phyloP scores from a whole-genome alignment of 2,113 vertebrate species.

The Tachysurus vachellii region DNA sequence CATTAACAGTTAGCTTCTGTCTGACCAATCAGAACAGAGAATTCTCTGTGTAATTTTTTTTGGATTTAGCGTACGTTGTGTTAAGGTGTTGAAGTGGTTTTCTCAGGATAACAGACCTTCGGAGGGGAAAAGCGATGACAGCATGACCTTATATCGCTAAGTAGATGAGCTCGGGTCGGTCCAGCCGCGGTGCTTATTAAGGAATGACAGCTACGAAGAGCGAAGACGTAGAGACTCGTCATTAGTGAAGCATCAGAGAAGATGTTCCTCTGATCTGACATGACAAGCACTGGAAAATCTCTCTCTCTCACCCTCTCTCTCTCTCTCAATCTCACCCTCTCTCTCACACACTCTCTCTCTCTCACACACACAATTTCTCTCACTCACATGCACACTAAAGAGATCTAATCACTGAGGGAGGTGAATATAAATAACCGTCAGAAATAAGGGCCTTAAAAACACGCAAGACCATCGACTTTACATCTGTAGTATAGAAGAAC shows the following conservation, averaged over 20 bases:
- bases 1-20: not conserved
- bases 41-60: not conserved
- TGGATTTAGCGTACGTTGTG: not conserved
- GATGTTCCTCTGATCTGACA: constrained; percentile 40
- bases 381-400: not conserved
- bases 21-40: not conserved
- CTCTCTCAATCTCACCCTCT: not conserved
- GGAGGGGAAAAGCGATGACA: not conserved
- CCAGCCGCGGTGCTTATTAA: constrained; percentile 8
- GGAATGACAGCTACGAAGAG: constrained; percentile 26
- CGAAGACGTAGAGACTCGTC: constrained; percentile 28
- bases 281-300: constrained; percentile 32
- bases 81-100: not conserved
- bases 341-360: not conserved
- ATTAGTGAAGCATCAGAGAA: constrained; percentile 39
- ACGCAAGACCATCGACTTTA: not conserved
- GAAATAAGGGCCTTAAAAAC: constrained; percentile 17
- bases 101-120: not conserved
- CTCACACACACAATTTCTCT: not conserved
- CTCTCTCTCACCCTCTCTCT: constrained; percentile 6
- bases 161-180: constrained; percentile 22
- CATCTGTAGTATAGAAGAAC: not conserved
- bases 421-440: constrained; percentile 8
- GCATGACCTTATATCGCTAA: constrained; percentile 44
- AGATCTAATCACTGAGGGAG: constrained; percentile 14